Base-by-base conservation (phyloP, 53 echinoderm and acorn worm genomes). In the Temnopleurus reevesii region DNA sequence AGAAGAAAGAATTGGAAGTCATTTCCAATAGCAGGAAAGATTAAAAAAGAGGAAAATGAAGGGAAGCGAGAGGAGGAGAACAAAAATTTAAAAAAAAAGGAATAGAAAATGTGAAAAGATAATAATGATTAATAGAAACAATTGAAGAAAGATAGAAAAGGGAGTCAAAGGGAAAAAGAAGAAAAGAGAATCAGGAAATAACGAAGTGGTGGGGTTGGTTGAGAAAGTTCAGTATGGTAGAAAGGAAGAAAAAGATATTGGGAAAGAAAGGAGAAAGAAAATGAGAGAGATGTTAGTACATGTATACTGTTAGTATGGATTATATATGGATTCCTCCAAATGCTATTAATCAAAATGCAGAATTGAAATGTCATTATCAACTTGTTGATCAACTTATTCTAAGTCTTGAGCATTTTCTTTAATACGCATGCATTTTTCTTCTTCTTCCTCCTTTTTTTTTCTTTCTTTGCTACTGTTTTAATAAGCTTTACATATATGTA, bases 31-130 rank as follows among this genome's bases (percentile, higher is more conserved):
- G 34, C 31, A 77, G 34, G 77, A 77, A 77, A 36, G 34, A 77
- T 30, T 30, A 77, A 36, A 77, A 77, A 36, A 77, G n/a, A 77
- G 34, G 34, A 77, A 23, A 77, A 77, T 30, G 34, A 77, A 36
- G 34, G 34, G 77, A 77, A 77, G 77, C 26, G 34, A 36, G 23
- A 77, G 77, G 34, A 77, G 77, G 23, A 77, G 77, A 77, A 77
- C 31, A 77, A 77, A 36, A 77, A 77, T 30, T 30, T 30, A 36
- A 77, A 77, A 36, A 77, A 77, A 36, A 77, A 77, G 77, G 34
- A 77, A 36, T 17, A 17, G 26, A 77, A 12, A 10, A 23, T 59
- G 13, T 21, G 23, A n/a, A 59, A 59, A 15, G 8, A 51, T 8
- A 51, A 51, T 51, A 51, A 51, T n/a, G n/a, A n/a, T n/a, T n/a